Evolutionary conservation across 2,888 invertebrate species (phyloP), one percentile per base, ranked within the genome.

Genomic region (Pollenia angustigena): DNA sequence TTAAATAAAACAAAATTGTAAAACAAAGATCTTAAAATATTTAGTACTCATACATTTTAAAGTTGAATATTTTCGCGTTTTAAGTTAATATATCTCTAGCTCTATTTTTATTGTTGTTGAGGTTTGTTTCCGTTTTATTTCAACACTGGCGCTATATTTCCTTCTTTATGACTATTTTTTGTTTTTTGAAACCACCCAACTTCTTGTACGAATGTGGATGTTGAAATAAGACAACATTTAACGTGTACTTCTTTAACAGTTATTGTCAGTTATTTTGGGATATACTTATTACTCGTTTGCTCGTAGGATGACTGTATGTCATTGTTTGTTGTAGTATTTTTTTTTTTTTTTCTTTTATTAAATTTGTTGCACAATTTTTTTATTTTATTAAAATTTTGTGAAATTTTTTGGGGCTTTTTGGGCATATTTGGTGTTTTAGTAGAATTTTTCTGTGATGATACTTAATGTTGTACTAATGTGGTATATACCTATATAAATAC

Each of bases 221-320:
- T 68, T 71, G 60, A 60, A 71, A 79, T 54, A 60, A 71, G 18
- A 54, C 62, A 54, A 54, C n/a, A 66, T 64, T 48, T 56, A 64
- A 64, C 48, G 12, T 56, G 64, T 0, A 44, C 6, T 60, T 14
- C 52, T 62, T 71, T n/a, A 71, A 54, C 44, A 14, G 54, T 56
- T 74, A 66, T 66, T 46, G 56, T 18, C 48, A 74, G 56, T 66
- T 56, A 48, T 74, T 81, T 56, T 66, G 64, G 72, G 18, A 62
- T 64, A 71, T 80, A 69, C 12, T 60, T 16, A 7, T 52, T 6
- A 32, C 6, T 32, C 32, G 32, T 0, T 32, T 32, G 32, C 6
- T 32, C 2, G 16, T 32, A 12, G 9, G 9, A 56, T 54, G 6
- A 32, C 6, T 6, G 48, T 10, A 44, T 62, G 12, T 3, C 10